Evolutionary conservation across 1,140 invertebrate species (phyloP), one percentile per base, ranked within the genome.

Genomic region (Contarinia nasturtii): DNA sequence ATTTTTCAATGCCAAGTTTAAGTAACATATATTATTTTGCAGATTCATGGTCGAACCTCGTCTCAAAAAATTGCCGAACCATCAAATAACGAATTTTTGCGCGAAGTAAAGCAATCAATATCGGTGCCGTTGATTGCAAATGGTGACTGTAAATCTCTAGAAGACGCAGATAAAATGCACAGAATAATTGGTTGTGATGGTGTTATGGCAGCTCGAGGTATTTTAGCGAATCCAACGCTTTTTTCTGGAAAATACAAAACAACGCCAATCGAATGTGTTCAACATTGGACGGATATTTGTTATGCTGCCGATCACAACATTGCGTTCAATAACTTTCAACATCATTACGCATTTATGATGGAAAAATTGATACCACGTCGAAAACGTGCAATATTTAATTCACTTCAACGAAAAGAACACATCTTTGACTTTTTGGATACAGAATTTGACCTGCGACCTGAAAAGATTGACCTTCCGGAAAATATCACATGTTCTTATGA

Each of bases 341-440:
- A 93, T 61, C 91, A 95, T 68, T 70, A 95, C 45, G 84, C 88
- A 41, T 92, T 90, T 59, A 96, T 96, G 92, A 66, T 88, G 53
- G 85, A 90, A 61, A 82, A 81, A 64, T 57, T 82, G 37, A 67
- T 92, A 50, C 67, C 74, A 5, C 81, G 76, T 53, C 61, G 72
- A 43, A 73, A 86, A 55, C 76, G 80, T 53, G 61, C 72, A 51
- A 63, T 78, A 44, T 91, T 93, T 58, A 94, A 93, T 68, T 72
- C 72, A 51, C n/a, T 66, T 93, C 20, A 74, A 71, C 49, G 76
- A 68, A 50, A 80, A 52, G 60, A 74, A 46, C 68, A 72, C 50
- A 81, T 91, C 3, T 67, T 87, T 42, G 62, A 76, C 20, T 92
- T 79, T 69, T 64, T 93, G 49, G 53, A 72, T 34, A 55, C 73